Conservation (phyloP, 2,888 invertebrate species). For the Eupithecia exiguata region DNA sequence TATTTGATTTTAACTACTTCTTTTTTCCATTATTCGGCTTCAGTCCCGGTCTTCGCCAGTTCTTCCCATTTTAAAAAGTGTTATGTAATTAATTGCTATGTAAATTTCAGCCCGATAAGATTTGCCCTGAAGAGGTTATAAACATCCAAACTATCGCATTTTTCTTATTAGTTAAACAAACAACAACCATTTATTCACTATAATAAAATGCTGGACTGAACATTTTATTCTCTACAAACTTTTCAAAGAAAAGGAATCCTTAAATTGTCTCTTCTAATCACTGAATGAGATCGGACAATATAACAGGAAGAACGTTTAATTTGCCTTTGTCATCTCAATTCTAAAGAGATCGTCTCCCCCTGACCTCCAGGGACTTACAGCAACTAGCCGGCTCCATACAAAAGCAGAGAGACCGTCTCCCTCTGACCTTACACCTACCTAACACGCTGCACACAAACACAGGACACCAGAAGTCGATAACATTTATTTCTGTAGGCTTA, state of each 20-base stretch:
- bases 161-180: no score
- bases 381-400: neutral
- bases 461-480: no score
- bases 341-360: constrained; percentile 17
- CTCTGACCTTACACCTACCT: neutral
- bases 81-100: no score
- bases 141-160: no score
- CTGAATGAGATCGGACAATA: constrained; percentile 13
- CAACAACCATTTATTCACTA: no score
- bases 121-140: no score
- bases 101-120: no score
- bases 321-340: constrained; percentile 34
- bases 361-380: neutral
- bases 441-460: no score
- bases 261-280: constrained; percentile 1
- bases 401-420: neutral
- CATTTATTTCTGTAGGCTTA: no score
- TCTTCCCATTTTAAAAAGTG: neutral
- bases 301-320: constrained; percentile 29
- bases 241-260: neutral
- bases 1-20: neutral
- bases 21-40: neutral
- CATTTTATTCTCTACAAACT: neutral
- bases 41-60: neutral
- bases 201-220: no score